Conservation (phyloP, 2,113 vertebrate genomes). For the Malurus elegans region DNA sequence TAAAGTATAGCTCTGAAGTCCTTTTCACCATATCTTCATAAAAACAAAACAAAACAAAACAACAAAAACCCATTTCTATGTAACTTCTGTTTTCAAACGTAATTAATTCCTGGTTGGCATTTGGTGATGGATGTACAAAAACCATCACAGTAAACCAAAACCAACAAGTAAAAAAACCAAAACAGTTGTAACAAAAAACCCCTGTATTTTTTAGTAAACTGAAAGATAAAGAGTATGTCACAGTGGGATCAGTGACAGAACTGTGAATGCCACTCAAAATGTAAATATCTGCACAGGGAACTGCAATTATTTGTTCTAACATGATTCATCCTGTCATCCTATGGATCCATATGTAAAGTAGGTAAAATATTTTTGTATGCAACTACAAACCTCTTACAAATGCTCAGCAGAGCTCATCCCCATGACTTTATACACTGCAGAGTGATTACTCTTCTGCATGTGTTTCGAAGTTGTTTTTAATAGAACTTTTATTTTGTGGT, state of each 20-base stretch:
- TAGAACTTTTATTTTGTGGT: not conserved
- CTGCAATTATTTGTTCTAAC: not conserved
- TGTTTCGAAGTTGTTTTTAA: not conserved
- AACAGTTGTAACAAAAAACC: too few relatives aligned
- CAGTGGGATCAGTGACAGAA: not conserved
- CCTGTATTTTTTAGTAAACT: not conserved
- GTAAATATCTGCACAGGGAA: not conserved
- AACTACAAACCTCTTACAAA: not conserved
- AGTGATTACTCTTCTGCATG: not conserved
- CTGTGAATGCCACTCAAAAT: not conserved
- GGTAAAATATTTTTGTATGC: not conserved
- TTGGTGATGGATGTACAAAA: not conserved
- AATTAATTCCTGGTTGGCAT: not conserved
- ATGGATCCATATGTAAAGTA: not conserved
- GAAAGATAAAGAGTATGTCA: not conserved
- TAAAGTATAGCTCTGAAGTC: not conserved
- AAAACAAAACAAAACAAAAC: not conserved
- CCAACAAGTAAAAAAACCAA: not conserved
- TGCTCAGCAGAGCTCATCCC: not conserved
- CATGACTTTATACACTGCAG: not conserved
- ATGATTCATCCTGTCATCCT: not conserved
- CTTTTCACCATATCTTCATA: not conserved
- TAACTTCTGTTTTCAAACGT: not conserved
- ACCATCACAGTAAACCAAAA: not conserved
- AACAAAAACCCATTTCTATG: accelerated